Conservation (phyloP, 2,113 vertebrate species). For the Oryctolagus cuniculus region mOryCun1.1 NC_091432.1:206358501-206359000, state of each 20-base stretch:
- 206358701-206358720: not conserved
- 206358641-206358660: too few species aligned
- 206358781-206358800: not conserved
- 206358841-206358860: not conserved
- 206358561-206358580: too few species aligned
- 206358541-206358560: too few species aligned
- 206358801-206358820: constrained; percentile 17
- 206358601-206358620: too few species aligned
- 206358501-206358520: too few species aligned
- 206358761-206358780: constrained; percentile 38
- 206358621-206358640: too few species aligned
- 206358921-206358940: constrained; percentile 1
- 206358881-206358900: not conserved
- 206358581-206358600: too few species aligned
- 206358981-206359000: not conserved
- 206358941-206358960: constrained; percentile 51
- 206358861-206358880: not conserved
- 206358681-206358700: not conserved
- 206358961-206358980: constrained; percentile 44
- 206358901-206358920: constrained; percentile 51
- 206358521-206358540: too few species aligned
- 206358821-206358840: not conserved
- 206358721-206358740: not conserved
- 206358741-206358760: not conserved
- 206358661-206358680: not conserved